Percentiles rank a stretch among this genome's conserved stretches.
Conservation (phyloP, 92 coral and sea anemone species). For the Actinostola sp. region DNA sequence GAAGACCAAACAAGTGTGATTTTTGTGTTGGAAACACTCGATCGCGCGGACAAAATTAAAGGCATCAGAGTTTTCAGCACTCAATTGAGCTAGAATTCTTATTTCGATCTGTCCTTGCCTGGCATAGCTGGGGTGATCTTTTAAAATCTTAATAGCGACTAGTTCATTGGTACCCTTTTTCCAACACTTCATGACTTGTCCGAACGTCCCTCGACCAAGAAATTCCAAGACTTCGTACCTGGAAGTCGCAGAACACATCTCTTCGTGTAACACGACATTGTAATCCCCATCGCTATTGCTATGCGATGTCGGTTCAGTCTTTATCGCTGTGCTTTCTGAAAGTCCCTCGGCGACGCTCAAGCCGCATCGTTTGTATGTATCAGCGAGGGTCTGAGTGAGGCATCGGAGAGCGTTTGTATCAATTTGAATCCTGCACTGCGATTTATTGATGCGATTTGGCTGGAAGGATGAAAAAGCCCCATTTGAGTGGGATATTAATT, state of each 20-base stretch:
- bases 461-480: conserved; percentile 83
- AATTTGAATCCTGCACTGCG: conserved; percentile 60
- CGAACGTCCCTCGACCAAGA: conserved; percentile 98
- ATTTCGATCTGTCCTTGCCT: conserved; percentile 98
- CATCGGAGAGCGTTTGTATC: conserved; percentile 79
- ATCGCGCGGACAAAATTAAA: conserved; percentile 97
- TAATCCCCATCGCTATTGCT: conserved; percentile 96
- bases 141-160: conserved; percentile 91
- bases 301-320: conserved; percentile 54
- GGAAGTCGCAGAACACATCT: conserved; percentile 87
- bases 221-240: conserved; percentile 95
- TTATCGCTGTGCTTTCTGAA: conserved; percentile 74
- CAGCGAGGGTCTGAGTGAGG: conserved; percentile 74
- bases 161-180: conserved; percentile 96
- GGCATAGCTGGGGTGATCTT: conserved; percentile 98
- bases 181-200: conserved; percentile 99
- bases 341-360: conserved; percentile 72
- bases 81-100: conserved; percentile 87
- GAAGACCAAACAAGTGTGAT: conserved; percentile 95
- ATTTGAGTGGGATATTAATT: conserved; percentile 77
- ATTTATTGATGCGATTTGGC: conserved; percentile 52
- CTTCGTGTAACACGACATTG: conserved; percentile 91
- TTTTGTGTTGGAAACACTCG: conserved; percentile 95
- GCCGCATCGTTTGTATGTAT: conserved; percentile 78
- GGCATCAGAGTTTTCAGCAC: conserved; percentile 99